phyloP scores from a whole-genome alignment of 2,888 invertebrate genomes.

The Harmothoe impar region DNA sequence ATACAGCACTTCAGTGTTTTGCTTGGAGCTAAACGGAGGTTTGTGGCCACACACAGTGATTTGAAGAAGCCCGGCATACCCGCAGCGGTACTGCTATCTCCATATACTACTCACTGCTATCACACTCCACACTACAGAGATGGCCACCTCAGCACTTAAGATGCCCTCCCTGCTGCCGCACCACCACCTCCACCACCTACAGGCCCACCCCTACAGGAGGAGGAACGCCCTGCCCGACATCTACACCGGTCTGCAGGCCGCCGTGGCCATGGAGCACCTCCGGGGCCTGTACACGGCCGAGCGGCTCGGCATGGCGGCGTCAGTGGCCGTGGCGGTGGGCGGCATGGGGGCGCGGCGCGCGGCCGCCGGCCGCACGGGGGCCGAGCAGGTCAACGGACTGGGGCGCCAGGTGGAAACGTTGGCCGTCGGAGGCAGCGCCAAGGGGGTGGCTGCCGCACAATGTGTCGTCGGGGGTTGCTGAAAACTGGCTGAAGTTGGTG shows the following conservation, averaged over 20 bases:
- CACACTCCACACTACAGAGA: neutral
- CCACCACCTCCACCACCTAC: slow-evolving; percentile 24
- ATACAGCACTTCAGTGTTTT: too few species aligned
- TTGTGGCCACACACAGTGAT: too few species aligned
- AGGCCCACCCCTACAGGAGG: slow-evolving; percentile 40
- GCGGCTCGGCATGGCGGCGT: slow-evolving; percentile 19
- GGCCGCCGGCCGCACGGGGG: neutral
- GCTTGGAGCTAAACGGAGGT: too few species aligned
- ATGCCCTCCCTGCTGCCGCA: slow-evolving; percentile 33
- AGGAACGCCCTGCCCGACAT: slow-evolving; percentile 67
- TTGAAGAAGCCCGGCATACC: too few species aligned
- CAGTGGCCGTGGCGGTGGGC: slow-evolving; percentile 23
- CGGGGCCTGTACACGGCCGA: slow-evolving; percentile 34
- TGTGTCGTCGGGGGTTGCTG: slow-evolving; percentile 38
- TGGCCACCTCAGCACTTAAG: slow-evolving; percentile 14
- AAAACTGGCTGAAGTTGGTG: neutral
- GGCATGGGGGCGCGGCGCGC: neutral
- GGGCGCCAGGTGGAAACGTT: slow-evolving; percentile 22
- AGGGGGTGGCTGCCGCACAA: neutral
- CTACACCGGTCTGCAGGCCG: slow-evolving; percentile 60
- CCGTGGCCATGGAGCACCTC: slow-evolving; percentile 47
- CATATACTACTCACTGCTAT: too few species aligned
- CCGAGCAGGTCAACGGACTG: neutral
- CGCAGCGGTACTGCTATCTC: too few species aligned
- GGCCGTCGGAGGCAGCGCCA: neutral